Evolutionary conservation across 2,797 vertebrate genomes (phyloP).

Genomic region (Amphiprion clarkii): DNA sequence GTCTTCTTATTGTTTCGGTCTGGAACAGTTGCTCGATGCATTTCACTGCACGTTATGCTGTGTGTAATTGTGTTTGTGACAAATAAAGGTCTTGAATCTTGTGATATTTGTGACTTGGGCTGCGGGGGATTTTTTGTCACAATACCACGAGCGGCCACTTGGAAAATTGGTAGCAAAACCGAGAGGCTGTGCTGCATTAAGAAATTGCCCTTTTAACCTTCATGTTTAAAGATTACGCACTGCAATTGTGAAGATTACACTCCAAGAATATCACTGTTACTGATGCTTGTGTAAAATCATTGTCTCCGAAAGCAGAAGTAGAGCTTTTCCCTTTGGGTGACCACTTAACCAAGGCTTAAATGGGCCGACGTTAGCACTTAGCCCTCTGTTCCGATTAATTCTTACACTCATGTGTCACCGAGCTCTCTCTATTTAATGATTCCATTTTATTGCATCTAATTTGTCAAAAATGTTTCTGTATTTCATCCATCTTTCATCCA

Average conservation of each 20-base stretch:
- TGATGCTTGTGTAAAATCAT: neutral
- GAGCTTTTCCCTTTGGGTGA: slow-evolving; percentile 1
- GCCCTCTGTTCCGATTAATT: neutral
- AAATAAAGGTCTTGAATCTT: too few species aligned
- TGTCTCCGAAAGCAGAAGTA: neutral
- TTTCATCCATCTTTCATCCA: neutral
- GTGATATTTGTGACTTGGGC: too few species aligned
- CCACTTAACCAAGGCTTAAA: slow-evolving; percentile 16
- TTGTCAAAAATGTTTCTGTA: slow-evolving; percentile 2
- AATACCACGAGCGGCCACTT: too few species aligned
- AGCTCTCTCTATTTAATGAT: neutral
- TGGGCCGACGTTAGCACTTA: neutral
- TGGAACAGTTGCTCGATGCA: too few species aligned
- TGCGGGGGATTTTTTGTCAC: too few species aligned
- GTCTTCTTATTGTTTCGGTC: too few species aligned
- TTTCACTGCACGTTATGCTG: too few species aligned
- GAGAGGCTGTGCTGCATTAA: neutral
- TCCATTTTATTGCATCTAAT: neutral
- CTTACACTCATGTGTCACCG: slow-evolving; percentile 17
- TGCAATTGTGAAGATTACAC: neutral
- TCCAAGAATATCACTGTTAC: neutral
- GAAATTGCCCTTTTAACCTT: too few species aligned
- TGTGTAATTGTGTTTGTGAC: too few species aligned
- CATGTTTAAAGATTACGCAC: neutral
- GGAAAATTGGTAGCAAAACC: too few species aligned